Evolutionary conservation across 2,113 vertebrate species (phyloP).

Genomic region (Rhynchomys soricoides): DNA sequence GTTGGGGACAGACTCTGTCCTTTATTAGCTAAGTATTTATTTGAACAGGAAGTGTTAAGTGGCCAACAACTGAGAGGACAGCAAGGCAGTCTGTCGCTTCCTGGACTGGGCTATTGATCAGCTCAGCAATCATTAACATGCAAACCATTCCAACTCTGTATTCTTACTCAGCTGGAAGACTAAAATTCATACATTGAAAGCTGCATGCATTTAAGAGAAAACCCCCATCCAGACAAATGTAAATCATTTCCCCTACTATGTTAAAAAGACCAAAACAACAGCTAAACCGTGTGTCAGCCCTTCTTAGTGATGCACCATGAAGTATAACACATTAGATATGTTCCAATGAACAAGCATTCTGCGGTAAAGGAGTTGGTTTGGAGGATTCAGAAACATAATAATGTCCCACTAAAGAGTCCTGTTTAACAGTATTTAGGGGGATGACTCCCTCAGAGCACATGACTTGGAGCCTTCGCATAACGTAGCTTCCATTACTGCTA

Average conservation of each 20-base stretch:
- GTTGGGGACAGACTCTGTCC: background rate
- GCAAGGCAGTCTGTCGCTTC: background rate
- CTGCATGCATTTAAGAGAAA: conserved; percentile 8
- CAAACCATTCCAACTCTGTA: background rate
- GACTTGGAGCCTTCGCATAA: background rate
- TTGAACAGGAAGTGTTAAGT: background rate
- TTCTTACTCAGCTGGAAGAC: background rate
- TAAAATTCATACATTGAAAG: conserved; percentile 2
- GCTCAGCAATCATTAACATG: background rate
- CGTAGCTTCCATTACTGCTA: background rate
- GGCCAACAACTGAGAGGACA: background rate
- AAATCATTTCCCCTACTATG: background rate
- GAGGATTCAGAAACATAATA: background rate
- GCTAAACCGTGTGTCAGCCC: background rate
- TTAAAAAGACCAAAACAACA: background rate
- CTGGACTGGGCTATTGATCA: background rate
- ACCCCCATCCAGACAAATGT: background rate
- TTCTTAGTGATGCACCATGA: background rate
- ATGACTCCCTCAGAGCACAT: background rate
- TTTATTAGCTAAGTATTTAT: conserved; percentile 41
- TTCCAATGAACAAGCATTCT: background rate
- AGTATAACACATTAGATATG: background rate
- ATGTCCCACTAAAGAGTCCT: background rate
- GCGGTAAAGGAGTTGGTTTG: background rate
- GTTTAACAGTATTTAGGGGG: background rate